Base-by-base conservation (phyloP, 2,113 vertebrate genomes). In the Poeciliopsis retropinna region DNA sequence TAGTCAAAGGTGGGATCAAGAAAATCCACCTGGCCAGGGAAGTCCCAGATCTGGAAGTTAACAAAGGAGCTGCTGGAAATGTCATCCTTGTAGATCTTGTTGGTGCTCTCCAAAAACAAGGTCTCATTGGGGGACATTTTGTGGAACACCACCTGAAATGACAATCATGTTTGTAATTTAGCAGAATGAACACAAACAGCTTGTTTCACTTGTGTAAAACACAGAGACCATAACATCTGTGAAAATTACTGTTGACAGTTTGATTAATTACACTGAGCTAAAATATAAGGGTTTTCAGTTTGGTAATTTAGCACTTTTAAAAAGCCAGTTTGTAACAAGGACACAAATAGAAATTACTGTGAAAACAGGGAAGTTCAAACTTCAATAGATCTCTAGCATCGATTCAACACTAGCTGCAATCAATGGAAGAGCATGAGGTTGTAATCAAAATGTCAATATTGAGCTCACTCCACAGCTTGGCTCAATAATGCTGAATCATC, bases 1-100 rank as follows among this genome's bases (percentile, higher is more conserved):
- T 97, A 98, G 93, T 99, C 98, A 90, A 99, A 99, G 0, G 97
- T 97, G 14, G 97, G 96, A 81, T 99, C 98, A 84, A 99, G 98
- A 93, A 99, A 99, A 91, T 99, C 98, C 82, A 99, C 97, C 90
- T 99, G 98, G 47, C 98, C 98, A 25, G 98, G 98, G 84, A 99
- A 99, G 89, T 99, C 98, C 98, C 98, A 99, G 73, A 99, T 99
- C 90, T 99, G 98, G 92, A 99, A 99, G 93, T 99, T 99, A 89
- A 99, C 98, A 80, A 99, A 99, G 29, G 98, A 99, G 82, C 97
- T 99, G 98, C 98, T 93, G 97, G 98, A 99, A 92, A 99, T 97
- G 92, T 99, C 97, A 17, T 99, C 98, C 90, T 99, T 99, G 93
- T 99, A 98, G 94, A 99, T 99, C 93, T 99, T 99, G 94, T 98